These are phyloP conservation scores for Crotalus tigris DNA, from an alignment of 2,113 vertebrate species.

Conservation along the genomic window DNA sequence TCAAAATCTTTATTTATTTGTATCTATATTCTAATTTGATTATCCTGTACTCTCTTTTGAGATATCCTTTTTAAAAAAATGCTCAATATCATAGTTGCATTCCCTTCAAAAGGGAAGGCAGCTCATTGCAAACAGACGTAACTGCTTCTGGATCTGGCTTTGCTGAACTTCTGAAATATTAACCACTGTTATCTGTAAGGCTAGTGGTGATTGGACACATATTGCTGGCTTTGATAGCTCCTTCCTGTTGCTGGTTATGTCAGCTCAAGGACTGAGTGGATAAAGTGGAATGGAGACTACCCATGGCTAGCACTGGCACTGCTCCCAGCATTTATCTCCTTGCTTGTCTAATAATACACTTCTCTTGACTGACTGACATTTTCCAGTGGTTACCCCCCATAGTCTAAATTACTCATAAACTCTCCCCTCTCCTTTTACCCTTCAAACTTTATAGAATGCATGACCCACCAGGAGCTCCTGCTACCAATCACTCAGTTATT, in stretches of 20 bases:
- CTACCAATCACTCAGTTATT: neutral
- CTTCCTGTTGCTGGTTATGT: neutral
- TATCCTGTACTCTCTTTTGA: neutral
- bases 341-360: neutral
- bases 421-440: neutral
- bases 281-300: neutral
- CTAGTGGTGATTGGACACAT: neutral
- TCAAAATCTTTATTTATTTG: neutral
- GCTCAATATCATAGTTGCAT: neutral
- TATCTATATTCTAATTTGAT: neutral
- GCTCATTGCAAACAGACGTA: neutral
- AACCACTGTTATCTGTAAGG: neutral
- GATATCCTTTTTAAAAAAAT: neutral
- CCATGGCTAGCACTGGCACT: neutral
- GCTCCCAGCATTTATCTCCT: neutral
- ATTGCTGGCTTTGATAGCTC: neutral
- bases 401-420: neutral
- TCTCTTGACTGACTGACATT: neutral
- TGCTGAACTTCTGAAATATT: neutral
- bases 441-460: neutral
- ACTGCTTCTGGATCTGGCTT: neutral
- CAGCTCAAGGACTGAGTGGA: neutral
- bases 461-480: neutral
- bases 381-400: neutral
- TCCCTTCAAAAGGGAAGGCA: neutral